Evolutionary conservation across 2,113 vertebrate species (phyloP).

Genomic region (Drymodes brunneopygia): DNA sequence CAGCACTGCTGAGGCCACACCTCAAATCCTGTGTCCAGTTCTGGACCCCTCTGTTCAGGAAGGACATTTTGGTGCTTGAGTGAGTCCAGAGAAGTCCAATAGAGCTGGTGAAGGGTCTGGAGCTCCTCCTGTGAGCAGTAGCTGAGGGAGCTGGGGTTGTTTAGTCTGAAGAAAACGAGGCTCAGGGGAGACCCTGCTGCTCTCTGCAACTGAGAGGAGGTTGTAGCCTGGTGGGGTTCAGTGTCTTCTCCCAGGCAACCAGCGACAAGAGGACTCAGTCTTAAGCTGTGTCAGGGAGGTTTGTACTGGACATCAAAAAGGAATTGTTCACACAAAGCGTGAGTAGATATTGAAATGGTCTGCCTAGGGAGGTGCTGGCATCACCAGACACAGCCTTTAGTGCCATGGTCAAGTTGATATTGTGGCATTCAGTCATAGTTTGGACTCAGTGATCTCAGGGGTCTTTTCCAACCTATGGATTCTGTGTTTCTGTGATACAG

Average conservation of each 20-base stretch:
- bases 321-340: background rate
- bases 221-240: too few species aligned
- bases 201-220: background rate
- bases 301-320: background rate
- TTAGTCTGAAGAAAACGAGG: background rate
- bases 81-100: background rate
- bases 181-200: fast-evolving
- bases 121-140: background rate
- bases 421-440: background rate
- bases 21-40: background rate
- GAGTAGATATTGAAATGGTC: background rate
- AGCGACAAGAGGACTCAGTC: background rate
- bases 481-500: background rate
- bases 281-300: background rate
- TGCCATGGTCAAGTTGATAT: background rate
- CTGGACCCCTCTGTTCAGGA: background rate
- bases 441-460: background rate
- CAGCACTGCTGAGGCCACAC: background rate
- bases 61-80: background rate
- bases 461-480: background rate
- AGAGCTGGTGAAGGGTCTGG: background rate
- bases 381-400: background rate
- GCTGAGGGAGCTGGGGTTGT: background rate
- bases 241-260: background rate
- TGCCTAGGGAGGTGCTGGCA: background rate